Percentiles rank a stretch among this genome's conserved stretches.
phyloP scores from a whole-genome alignment of 1,140 invertebrate species.

The Popillia japonica region DNA sequence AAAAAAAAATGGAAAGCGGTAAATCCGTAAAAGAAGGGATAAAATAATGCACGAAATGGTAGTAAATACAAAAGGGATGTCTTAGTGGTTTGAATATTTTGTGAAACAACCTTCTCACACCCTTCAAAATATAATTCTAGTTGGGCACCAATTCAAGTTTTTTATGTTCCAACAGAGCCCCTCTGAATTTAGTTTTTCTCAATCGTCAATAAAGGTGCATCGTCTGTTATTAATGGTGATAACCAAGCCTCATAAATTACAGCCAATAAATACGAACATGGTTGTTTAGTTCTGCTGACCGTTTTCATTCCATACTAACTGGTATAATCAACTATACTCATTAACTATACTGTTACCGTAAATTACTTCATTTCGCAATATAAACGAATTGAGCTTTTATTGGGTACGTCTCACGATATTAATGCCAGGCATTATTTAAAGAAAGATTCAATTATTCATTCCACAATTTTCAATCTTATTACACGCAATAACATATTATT shows the following conservation, averaged over 20 bases:
- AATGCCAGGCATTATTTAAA: not conserved
- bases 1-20: too few relatives aligned
- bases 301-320: not conserved
- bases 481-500: too few relatives aligned
- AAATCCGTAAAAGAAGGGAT: too few relatives aligned
- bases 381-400: not conserved
- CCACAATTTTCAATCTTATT: too few relatives aligned
- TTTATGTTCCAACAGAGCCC: too few relatives aligned
- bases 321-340: not conserved
- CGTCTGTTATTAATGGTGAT: not conserved
- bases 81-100: too few relatives aligned
- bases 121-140: too few relatives aligned
- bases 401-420: not conserved
- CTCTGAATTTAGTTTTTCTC: too few relatives aligned
- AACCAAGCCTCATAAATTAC: not conserved
- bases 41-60: too few relatives aligned
- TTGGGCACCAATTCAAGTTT: too few relatives aligned
- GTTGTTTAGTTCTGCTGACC: not conserved
- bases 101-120: too few relatives aligned
- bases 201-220: not conserved
- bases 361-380: conserved; percentile 7
- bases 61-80: too few relatives aligned
- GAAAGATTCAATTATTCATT: not conserved
- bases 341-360: not conserved
- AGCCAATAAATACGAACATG: not conserved